phyloP scores from a whole-genome alignment of 1,140 invertebrate genomes.

The Psix sp. region DNA sequence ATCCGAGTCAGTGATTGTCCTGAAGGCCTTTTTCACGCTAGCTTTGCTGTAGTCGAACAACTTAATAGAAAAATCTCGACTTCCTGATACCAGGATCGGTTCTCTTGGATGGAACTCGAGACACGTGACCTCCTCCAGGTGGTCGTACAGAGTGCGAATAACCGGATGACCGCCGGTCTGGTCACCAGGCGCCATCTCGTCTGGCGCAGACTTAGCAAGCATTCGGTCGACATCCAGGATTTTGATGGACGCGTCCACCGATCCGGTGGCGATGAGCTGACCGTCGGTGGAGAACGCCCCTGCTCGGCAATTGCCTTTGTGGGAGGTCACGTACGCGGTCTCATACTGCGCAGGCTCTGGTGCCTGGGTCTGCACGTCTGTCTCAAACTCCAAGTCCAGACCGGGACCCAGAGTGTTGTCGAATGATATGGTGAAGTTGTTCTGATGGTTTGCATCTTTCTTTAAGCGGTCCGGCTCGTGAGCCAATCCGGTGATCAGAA shows the following conservation, averaged over 20 bases:
- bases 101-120: slow-evolving; percentile 97
- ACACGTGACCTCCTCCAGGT: slow-evolving; percentile 97
- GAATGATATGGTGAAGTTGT: slow-evolving; percentile 78
- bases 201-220: slow-evolving; percentile 94
- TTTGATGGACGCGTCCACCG: slow-evolving; percentile 98
- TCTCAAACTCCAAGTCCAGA: slow-evolving; percentile 96
- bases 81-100: slow-evolving; percentile 95
- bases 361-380: slow-evolving; percentile 91
- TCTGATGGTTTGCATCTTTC: slow-evolving; percentile 76
- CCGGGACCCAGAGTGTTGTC: slow-evolving; percentile 88
- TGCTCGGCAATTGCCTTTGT: slow-evolving; percentile 96
- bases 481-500: slow-evolving; percentile 91
- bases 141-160: slow-evolving; percentile 98
- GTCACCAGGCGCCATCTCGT: slow-evolving; percentile 86
- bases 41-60: slow-evolving; percentile 99
- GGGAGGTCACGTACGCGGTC: slow-evolving; percentile 98
- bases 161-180: slow-evolving; percentile 97
- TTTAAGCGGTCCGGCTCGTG: slow-evolving; percentile 85
- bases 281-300: slow-evolving; percentile 97
- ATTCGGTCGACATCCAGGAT: slow-evolving; percentile 98
- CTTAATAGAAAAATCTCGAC: slow-evolving; percentile 94
- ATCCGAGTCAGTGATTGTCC: slow-evolving; percentile 95
- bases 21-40: slow-evolving; percentile 97
- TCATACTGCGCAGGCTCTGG: slow-evolving; percentile 97
- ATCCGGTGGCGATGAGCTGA: slow-evolving; percentile 97